Conservation (phyloP, 1,140 invertebrate genomes). For the Apolygus lucorum region DNA sequence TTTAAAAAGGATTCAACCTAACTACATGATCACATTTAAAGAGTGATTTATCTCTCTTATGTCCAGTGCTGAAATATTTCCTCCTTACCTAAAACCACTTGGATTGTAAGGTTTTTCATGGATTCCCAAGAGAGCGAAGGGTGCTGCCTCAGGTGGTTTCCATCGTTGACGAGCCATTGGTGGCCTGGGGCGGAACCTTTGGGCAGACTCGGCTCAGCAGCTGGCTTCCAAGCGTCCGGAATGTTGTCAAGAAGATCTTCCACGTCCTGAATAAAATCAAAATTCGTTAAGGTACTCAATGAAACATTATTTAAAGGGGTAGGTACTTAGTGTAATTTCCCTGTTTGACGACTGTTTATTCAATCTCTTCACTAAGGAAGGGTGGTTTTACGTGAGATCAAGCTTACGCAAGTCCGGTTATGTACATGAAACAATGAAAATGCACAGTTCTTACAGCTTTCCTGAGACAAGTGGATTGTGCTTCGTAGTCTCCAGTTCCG, state of each 20-base stretch:
- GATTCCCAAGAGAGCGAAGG: slow-evolving; percentile 50
- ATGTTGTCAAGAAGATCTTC: slow-evolving; percentile 55
- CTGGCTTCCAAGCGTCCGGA: slow-evolving; percentile 57
- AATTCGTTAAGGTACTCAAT: background rate
- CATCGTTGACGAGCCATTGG: slow-evolving; percentile 67
- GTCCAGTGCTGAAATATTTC: too few relatives aligned
- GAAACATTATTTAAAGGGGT: background rate
- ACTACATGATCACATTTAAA: too few relatives aligned
- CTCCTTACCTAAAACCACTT: slow-evolving; percentile 52
- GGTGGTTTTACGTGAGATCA: too few relatives aligned
- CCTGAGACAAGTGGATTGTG: slow-evolving; percentile 48
- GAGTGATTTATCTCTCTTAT: too few relatives aligned
- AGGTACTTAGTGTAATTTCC: background rate
- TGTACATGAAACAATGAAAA: too few relatives aligned
- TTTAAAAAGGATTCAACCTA: too few relatives aligned
- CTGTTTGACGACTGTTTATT: too few relatives aligned
- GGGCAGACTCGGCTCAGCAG: slow-evolving; percentile 50
- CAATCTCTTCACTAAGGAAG: too few relatives aligned
- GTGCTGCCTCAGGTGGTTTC: slow-evolving; percentile 53
- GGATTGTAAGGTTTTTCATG: slow-evolving; percentile 42
- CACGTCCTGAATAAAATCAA: slow-evolving; percentile 37
- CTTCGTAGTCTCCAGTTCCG: background rate
- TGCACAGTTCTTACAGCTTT: slow-evolving; percentile 37
- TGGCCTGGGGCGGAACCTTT: slow-evolving; percentile 47
- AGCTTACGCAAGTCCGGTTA: too few relatives aligned